Base-by-base conservation (phyloP, 2,888 invertebrate species). In the Galerucella pusilla region DNA sequence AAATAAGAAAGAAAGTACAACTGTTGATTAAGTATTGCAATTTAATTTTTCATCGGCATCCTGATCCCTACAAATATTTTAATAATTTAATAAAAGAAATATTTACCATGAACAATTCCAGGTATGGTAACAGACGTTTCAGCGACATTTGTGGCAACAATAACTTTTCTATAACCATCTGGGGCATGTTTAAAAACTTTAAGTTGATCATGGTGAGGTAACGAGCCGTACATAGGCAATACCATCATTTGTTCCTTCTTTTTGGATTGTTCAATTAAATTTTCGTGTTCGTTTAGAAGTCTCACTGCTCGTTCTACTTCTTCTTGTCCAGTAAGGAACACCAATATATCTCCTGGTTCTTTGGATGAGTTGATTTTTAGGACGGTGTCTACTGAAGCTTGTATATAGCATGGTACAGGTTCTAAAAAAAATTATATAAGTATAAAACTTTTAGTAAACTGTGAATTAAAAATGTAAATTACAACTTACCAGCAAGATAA, bases 71-170 rank as follows among this genome's bases (percentile, higher is more conserved):
- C 20, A 20, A 20, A 45, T 46, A 46, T 11, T 12, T 49, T 3
- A 6, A 11, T 2, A 45, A 20, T 46, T 9, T n/a, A 54, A 59
- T 49, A 60, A 16, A 64, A 68, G 11, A 46, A 45, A 65, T 65
- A 59, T 73, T 74, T 88, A 96, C 96, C 96, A 87, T 97, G 97
- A 46, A 93, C 93, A 78, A 99, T 93, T 35, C 97, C 97, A 4
- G 95, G 93, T 83, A 99, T 97, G 0, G 99, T 99, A 20, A 99
- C 92, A 1, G 98, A 97, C 0, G 99, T 96, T 88, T 99, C 99
- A 0, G 99, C 98, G 70, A 99, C 95, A 85, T 99, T 99, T 0
- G 98, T 99, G 0, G 98, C 95, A 5, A 99, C 89, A 0, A 99
- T 92, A 28, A 98, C 93, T 88, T 98, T 99, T 45, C 99, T 89